A percentile compares a stretch with the other conserved stretches of the same genome.
Conservation (phyloP, 2,113 vertebrate species). For the Corythornis madagascariensis region DNA sequence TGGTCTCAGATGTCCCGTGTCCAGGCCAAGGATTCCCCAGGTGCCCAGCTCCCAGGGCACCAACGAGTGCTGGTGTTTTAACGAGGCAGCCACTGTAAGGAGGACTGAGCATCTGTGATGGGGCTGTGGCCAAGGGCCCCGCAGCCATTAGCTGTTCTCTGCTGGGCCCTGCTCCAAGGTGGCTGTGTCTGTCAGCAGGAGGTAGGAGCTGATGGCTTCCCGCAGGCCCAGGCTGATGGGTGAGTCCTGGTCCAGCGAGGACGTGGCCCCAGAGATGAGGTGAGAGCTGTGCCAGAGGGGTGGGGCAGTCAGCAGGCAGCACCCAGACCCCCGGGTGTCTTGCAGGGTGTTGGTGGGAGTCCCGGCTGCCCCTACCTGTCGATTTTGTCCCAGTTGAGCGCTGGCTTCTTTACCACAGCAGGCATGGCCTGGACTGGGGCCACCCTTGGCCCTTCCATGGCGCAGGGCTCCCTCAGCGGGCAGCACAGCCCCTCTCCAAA, state of each 20-base stretch:
- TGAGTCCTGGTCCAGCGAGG: constrained; percentile 45
- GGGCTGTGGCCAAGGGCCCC: neutral
- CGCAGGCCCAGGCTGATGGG: constrained; percentile 85
- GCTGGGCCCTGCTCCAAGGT: neutral
- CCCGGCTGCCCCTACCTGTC: constrained; percentile 74
- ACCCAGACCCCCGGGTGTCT: fast-evolving
- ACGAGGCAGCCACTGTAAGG: fast-evolving
- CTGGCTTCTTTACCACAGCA: constrained; percentile 66
- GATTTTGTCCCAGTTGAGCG: constrained; percentile 81
- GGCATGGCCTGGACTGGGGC: neutral
- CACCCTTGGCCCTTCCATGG: neutral
- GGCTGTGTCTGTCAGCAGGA: constrained; percentile 76
- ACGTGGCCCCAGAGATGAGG: constrained; percentile 64
- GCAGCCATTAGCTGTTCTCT: neutral
- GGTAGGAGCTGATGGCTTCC: constrained; percentile 86
- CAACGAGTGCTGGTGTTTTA: fast-evolving
- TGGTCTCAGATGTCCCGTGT: fast-evolving
- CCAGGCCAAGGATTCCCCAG: no score
- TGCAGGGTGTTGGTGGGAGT: fast-evolving
- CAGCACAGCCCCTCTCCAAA: constrained; percentile 77
- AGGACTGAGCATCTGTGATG: fast-evolving
- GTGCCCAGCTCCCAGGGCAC: fast-evolving
- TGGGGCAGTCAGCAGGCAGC: fast-evolving
- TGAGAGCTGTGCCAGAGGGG: constrained; percentile 67
- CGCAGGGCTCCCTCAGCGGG: constrained; percentile 77